Percentiles rank a stretch among this genome's conserved stretches.
Evolutionary conservation across 2,113 vertebrate species (phyloP).

Genomic region (Brachyhypopomus gauderio): DNA sequence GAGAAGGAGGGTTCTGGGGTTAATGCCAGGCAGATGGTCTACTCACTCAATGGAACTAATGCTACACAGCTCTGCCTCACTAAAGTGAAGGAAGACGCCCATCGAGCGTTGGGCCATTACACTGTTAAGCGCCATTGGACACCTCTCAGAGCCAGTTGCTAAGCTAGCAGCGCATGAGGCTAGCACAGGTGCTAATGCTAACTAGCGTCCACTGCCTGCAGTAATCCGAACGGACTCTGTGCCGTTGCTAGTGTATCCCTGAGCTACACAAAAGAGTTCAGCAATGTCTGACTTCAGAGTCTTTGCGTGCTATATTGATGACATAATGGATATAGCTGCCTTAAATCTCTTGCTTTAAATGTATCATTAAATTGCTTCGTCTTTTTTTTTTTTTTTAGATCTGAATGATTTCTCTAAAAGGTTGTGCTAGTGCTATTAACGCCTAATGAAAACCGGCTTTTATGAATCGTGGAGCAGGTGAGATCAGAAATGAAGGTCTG

Average conservation of each 20-base stretch:
- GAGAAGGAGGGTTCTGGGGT: slow-evolving; percentile 99
- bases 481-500: neutral
- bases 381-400: neutral
- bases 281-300: slow-evolving; percentile 39
- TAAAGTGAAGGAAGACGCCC: slow-evolving; percentile 77
- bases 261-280: slow-evolving; percentile 6
- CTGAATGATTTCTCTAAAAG: neutral
- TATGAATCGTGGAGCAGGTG: neutral
- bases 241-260: slow-evolving; percentile 27
- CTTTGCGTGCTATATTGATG: slow-evolving; percentile 22
- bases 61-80: slow-evolving; percentile 84
- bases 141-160: slow-evolving; percentile 50
- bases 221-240: slow-evolving; percentile 4
- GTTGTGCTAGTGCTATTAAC: neutral
- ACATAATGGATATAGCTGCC: neutral
- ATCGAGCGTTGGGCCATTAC: slow-evolving; percentile 75
- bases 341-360: slow-evolving; percentile 2
- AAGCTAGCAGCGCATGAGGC: slow-evolving; percentile 39
- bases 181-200: slow-evolving; percentile 51
- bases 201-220: slow-evolving; percentile 30
- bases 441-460: neutral
- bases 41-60: slow-evolving; percentile 99
- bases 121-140: slow-evolving; percentile 74
- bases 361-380: slow-evolving; percentile 6
- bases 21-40: slow-evolving; percentile 99